Conservation (phyloP, 2,888 invertebrate species). For the Tetramorium bicarinatum region DNA sequence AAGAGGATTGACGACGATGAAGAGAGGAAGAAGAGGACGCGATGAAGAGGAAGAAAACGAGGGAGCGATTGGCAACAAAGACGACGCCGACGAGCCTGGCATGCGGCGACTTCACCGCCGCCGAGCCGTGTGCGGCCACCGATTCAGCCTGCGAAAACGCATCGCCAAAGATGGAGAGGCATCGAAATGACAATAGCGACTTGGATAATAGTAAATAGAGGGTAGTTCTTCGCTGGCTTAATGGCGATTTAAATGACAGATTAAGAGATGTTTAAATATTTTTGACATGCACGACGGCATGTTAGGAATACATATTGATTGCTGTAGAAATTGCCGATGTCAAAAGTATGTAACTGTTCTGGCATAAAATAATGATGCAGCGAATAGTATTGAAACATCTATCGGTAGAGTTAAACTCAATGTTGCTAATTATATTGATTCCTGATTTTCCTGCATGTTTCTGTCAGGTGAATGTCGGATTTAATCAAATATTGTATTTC, state of each 20-base stretch:
- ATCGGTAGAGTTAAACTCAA: slow-evolving; percentile 6
- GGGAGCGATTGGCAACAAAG: slow-evolving; percentile 75
- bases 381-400: slow-evolving; percentile 28
- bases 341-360: slow-evolving; percentile 15
- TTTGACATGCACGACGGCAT: neutral
- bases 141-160: slow-evolving; percentile 49
- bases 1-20: slow-evolving; percentile 62
- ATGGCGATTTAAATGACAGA: slow-evolving; percentile 20
- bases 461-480: neutral
- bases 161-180: slow-evolving; percentile 35
- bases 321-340: slow-evolving; percentile 32
- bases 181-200: slow-evolving; percentile 14
- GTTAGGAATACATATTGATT: slow-evolving; percentile 20
- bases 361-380: slow-evolving; percentile 30
- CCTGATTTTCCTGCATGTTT: neutral
- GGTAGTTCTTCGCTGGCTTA: slow-evolving; percentile 6
- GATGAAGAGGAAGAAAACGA: slow-evolving; percentile 67
- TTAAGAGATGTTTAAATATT: slow-evolving; percentile 2
- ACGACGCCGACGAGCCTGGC: slow-evolving; percentile 71
- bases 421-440: slow-evolving; percentile 36
- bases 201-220: slow-evolving; percentile 33
- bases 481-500: neutral
- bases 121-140: slow-evolving; percentile 61
- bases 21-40: slow-evolving; percentile 63
- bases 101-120: slow-evolving; percentile 56